Base-by-base conservation (phyloP, 2,113 vertebrate species). In the Cavia aperea region DNA sequence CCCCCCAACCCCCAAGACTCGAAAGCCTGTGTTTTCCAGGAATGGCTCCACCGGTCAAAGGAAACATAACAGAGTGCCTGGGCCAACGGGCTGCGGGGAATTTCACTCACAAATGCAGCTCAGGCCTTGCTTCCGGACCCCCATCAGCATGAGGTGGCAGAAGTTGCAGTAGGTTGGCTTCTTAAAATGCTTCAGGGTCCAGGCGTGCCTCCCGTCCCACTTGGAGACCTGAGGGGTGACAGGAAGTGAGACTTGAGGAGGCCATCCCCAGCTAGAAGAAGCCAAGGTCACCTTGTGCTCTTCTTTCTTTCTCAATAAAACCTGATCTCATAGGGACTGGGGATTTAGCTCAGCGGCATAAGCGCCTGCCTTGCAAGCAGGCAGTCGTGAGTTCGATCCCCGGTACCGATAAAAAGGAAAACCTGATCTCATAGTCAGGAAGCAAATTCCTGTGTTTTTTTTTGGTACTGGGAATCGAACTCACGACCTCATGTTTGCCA, bases 151-250 rank as follows among this genome's bases (percentile, higher is more conserved):
- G 93, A 98, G 97, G 77, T 98, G 99, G 97, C 99, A 99, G 97
- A 98, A 99, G 97, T 99, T 99, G 97, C 99, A 99, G 97, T 99
- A 99, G 72, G 99, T 98, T 0, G 99, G 99, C 82, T 99, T 99
- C 98, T 99, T 99, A 98, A 99, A 99, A 96, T 99, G 99, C 97
- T 99, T 99, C 97, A 99, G 97, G 95, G 98, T 98, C 99, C 99
- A 99, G 60, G 98, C 98, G 0, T 99, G 99, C 63, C 99, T 98
- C 39, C 99, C 99, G 0, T 99, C 99, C 0, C 99, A 98, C 92
- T 98, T 98, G 68, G 98, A 98, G 0, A 98, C 98, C 99, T 99
- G 96, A 58, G 88, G 13, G 77, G 56, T 9, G 66, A 72, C 1
- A 66, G n/a, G 31, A 8, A 7, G 23, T 23, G 78, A 73, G 31